These are phyloP conservation scores for Sorex fumeus DNA, from an alignment of 2,113 vertebrate genomes.

Conservation along the genomic window DNA sequence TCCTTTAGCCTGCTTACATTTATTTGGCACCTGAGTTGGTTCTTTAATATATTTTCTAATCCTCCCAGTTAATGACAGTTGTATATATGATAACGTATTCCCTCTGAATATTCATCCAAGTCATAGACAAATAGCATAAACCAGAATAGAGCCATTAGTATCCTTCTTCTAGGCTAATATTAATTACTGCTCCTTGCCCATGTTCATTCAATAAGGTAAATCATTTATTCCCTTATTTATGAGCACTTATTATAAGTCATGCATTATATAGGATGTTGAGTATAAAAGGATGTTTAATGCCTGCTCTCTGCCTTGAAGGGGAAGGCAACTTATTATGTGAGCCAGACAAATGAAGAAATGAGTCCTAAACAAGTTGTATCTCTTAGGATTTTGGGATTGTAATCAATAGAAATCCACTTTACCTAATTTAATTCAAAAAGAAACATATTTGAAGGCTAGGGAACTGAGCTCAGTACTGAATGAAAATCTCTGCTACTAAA, in stretches of 20 bases:
- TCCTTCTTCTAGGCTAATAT: not conserved
- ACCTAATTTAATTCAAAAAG: constrained; percentile 59
- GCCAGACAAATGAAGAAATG: constrained; percentile 2
- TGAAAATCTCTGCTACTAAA: constrained; percentile 44
- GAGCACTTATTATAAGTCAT: not conserved
- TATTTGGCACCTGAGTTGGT: not conserved
- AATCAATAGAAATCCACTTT: constrained; percentile 58
- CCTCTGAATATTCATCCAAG: constrained; percentile 3
- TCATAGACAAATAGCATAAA: constrained; percentile 35
- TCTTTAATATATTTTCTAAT: constrained; percentile 13
- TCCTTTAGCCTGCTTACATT: not conserved
- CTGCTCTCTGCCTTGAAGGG: not conserved
- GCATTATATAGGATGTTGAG: not conserved
- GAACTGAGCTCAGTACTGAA: not conserved
- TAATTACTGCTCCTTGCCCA: not conserved
- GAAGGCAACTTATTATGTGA: not conserved
- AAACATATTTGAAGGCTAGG: constrained; percentile 36
- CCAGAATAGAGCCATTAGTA: not conserved
- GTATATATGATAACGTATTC: not conserved
- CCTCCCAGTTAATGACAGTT: not conserved
- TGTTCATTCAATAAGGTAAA: constrained; percentile 1
- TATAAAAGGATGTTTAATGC: not conserved
- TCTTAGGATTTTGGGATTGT: constrained; percentile 3
- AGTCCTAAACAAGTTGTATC: not conserved
- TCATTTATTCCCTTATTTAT: constrained; percentile 1